Base-by-base conservation (phyloP, 2,888 invertebrate genomes). In the Pristionchus exspectatus region DNA sequence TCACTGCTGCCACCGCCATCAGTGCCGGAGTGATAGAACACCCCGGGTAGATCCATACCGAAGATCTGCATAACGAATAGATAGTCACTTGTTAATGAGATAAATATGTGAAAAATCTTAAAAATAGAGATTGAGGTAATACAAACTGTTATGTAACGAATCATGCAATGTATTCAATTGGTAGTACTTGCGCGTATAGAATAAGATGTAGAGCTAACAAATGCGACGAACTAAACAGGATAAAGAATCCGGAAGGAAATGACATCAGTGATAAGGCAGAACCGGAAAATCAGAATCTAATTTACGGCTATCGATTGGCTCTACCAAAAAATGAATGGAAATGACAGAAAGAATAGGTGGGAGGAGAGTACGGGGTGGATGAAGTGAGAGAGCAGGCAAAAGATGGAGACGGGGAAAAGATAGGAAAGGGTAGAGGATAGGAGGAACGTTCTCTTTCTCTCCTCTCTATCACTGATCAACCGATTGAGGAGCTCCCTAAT, bases 341-440 rank as follows among this genome's bases (percentile, higher is more conserved):
- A 63, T 33, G 85, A 63, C 63, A 85, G 56, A 63, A 85, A 38
- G 84, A 84, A 59, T 54, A 59, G 38, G 33, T 63, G 85, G 63
- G 59, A 88, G 87, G 59, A 77, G 84, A 91, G 83, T 72, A 90
- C 24, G 30, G 77, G 85, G 59, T 89, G 90, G 66, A 63, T 54
- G 66, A 83, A 33, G 59, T 12, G 66, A 50, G 74, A 77, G 56
- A 74, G 38, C 44, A 24, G 0, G 44, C 24, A 7, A n/a, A 63
- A 21, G 44, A 10, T 18, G 54, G 50, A 81, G 81, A 50, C 72
- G 30, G 72, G 44, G 81, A 50, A 33, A 50, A 81, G 88, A 69
- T 56, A n/a, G 50, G 87, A 66, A 54, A 83, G 50, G 83, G 33
- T 38, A 90, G 83, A 56, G 38, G 38, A 77, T 38, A 18, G 77